Conservation (phyloP, 2,888 invertebrate genomes). For the Yponomeuta sedellus region DNA sequence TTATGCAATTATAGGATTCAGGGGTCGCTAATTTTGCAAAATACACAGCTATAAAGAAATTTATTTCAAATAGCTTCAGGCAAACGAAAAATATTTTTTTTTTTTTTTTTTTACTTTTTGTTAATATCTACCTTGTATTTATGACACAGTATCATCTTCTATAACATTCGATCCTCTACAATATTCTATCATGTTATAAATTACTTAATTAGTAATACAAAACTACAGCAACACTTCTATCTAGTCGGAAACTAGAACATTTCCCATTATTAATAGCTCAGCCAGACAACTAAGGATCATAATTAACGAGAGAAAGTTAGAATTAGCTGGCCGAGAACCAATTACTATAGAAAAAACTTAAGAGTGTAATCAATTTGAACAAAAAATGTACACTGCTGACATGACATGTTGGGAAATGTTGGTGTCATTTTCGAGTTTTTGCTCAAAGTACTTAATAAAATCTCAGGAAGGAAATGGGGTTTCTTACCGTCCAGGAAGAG, state of each 20-base stretch:
- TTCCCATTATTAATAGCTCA: neutral
- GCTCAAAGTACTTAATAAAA: neutral
- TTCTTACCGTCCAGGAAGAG: slow-evolving; percentile 62
- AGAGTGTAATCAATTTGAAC: neutral
- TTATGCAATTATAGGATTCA: too few relatives aligned
- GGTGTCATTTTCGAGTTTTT: neutral
- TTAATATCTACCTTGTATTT: too few relatives aligned
- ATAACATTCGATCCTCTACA: too few relatives aligned
- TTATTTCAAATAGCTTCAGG: too few relatives aligned
- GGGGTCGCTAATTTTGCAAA: too few relatives aligned
- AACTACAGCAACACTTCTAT: neutral
- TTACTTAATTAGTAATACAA: neutral
- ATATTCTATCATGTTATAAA: too few relatives aligned
- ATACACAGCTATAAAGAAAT: too few relatives aligned
- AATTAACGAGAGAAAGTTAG: neutral
- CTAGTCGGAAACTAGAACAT: neutral
- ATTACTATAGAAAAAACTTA: neutral
- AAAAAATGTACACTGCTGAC: neutral
- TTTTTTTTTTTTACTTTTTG: neutral
- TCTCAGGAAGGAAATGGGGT: neutral
- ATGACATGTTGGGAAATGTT: neutral
- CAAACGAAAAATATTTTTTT: too few relatives aligned
- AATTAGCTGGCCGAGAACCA: neutral
- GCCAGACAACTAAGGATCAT: neutral
- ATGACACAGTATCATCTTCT: too few relatives aligned